Percentiles rank a stretch among this genome's conserved stretches.
Evolutionary conservation across 1,140 invertebrate species (phyloP).

Genomic region (Mactra quadrangularis): DNA sequence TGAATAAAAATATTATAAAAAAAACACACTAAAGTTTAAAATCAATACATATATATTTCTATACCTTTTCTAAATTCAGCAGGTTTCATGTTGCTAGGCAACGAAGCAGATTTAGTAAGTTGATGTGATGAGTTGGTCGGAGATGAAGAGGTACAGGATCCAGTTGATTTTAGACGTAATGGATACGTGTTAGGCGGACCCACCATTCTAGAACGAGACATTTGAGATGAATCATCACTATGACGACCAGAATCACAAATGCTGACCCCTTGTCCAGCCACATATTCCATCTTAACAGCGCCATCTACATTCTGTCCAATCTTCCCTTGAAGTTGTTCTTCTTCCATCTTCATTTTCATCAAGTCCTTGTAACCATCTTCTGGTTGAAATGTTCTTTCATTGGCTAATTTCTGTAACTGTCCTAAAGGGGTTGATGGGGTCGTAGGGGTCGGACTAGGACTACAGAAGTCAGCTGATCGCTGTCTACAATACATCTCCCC

Average conservation of each 20-base stretch:
- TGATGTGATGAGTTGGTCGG: background rate
- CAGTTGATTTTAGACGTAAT: slow-evolving; percentile 22
- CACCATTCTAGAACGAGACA: slow-evolving; percentile 4
- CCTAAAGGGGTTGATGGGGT: slow-evolving; percentile 52
- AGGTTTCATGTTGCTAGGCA: slow-evolving; percentile 74
- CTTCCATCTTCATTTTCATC: slow-evolving; percentile 36
- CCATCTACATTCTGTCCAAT: background rate
- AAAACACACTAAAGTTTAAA: no score
- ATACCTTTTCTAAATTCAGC: slow-evolving; percentile 72
- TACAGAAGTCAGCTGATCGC: slow-evolving; percentile 29
- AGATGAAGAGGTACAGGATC: slow-evolving; percentile 9
- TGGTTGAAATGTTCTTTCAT: slow-evolving; percentile 36
- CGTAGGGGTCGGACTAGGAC: slow-evolving; percentile 45
- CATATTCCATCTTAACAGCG: slow-evolving; percentile 22
- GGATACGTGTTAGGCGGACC: slow-evolving; percentile 57
- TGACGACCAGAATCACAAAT: background rate
- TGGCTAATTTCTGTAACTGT: slow-evolving; percentile 42
- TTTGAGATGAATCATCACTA: slow-evolving; percentile 27
- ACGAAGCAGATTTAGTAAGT: slow-evolving; percentile 69
- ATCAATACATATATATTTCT: no score
- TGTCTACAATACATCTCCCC: slow-evolving; percentile 19
- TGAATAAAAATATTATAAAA: no score
- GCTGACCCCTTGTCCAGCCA: background rate
- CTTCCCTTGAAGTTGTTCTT: slow-evolving; percentile 44
- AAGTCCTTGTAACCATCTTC: slow-evolving; percentile 36